Evolutionary conservation across 2,113 vertebrate species (phyloP).

Genomic region (Hippocampus comes): DNA sequence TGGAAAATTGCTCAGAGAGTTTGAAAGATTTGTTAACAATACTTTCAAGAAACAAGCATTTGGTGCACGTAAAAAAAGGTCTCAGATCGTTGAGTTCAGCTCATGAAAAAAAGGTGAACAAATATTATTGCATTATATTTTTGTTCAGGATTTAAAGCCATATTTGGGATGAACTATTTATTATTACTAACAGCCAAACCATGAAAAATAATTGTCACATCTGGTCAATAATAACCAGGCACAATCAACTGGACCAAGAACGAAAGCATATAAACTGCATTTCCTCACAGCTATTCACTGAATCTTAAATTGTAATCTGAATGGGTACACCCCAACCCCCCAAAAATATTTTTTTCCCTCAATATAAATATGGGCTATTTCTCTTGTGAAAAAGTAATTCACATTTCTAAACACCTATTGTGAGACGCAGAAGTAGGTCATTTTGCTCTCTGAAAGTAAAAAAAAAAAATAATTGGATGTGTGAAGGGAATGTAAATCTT

Average conservation of each 20-base stretch:
- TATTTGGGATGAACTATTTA: no score
- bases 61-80: no score
- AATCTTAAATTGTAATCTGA: neutral
- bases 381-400: neutral
- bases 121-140: no score
- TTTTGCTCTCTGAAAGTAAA: neutral
- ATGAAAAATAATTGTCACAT: neutral
- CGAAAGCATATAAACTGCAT: neutral
- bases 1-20: no score
- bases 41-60: no score
- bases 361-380: neutral
- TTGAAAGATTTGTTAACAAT: no score
- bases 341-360: neutral
- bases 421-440: neutral
- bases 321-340: neutral
- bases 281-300: neutral
- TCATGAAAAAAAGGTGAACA: no score
- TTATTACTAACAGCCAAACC: no score
- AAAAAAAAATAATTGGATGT: neutral
- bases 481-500: conserved; percentile 1
- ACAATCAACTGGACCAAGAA: neutral
- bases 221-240: neutral
- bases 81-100: no score
- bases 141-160: no score
- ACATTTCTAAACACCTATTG: neutral